Evolutionary conservation across 2,888 invertebrate genomes (phyloP), one percentile per base, ranked within the genome.

Genomic region (Lampropteryx suffumata): DNA sequence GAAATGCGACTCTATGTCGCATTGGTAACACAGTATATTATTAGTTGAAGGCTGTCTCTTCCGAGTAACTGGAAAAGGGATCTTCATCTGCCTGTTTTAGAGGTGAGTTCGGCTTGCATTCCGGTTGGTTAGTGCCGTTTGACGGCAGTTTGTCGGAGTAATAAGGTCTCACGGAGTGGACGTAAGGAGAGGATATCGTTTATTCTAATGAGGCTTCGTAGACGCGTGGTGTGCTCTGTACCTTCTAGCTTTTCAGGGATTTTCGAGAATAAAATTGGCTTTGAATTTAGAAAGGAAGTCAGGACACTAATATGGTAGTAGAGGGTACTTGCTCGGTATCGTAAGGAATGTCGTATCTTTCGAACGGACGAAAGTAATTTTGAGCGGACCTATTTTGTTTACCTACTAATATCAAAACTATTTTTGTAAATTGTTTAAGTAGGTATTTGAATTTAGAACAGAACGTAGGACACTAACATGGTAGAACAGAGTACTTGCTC

Each of bases 121-220:
- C 42, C 44, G 52, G 58, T 56, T 65, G 69, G 69, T 65, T 74
- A 77, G 73, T 79, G 78, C 76, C 81, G 82, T 85, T 88, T 86
- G 88, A 86, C 82, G 81, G 86, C 82, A 85, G 84, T 89, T 89
- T 88, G 87, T 88, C 80, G 86, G 76, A 81, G 84, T 89, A 90
- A 89, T 89, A 89, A 88, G 87, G 86, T 84, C 85, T 85, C 82
- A 77, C 77, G 76, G 80, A 88, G 85, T 89, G 89, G 88, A 88
- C 89, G 86, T 82, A 83, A 86, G 84, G 80, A 87, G 83, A 85
- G 88, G 86, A 89, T 87, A 89, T 90, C 89, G 88, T 89, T 89
- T 89, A 90, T 90, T 90, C 89, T 90, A 88, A 90, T 89, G 89
- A 90, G 86, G 84, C 83, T 84, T 80, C 79, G 75, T 67, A 71